Evolutionary conservation across 2,888 invertebrate genomes (phyloP).

Genomic region (Agriotes lineatus): DNA sequence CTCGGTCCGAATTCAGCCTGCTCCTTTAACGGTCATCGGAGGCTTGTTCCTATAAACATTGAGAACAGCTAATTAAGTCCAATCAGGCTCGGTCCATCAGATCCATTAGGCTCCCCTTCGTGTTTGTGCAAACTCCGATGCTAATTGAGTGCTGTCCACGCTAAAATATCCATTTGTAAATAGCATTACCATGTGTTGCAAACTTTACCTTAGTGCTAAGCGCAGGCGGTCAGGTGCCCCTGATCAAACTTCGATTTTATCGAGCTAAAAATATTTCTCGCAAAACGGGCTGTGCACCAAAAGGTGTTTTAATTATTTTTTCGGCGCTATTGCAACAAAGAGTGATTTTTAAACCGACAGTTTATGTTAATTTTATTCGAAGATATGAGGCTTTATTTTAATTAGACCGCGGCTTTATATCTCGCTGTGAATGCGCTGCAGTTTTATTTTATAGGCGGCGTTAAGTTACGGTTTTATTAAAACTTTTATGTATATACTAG

Average conservation of each 20-base stretch:
- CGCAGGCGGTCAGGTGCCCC: background rate
- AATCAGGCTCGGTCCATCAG: constrained; percentile 71
- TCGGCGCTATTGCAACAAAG: constrained; percentile 16
- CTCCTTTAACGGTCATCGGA: constrained; percentile 50
- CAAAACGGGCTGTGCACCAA: too few relatives aligned
- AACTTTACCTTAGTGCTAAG: constrained; percentile 30
- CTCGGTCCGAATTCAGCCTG: constrained; percentile 24
- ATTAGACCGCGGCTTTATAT: constrained; percentile 30
- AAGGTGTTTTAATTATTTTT: constrained; percentile 17
- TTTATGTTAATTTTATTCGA: constrained; percentile 26
- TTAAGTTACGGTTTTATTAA: constrained; percentile 23
- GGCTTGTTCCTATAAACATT: constrained; percentile 58
- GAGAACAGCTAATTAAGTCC: constrained; percentile 72
- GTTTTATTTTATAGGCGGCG: constrained; percentile 20
- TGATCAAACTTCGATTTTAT: background rate
- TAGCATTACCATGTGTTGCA: constrained; percentile 38
- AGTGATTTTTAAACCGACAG: constrained; percentile 22
- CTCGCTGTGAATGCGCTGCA: constrained; percentile 3
- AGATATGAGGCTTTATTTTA: constrained; percentile 31
- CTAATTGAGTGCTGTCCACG: constrained; percentile 63
- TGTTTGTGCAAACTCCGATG: constrained; percentile 66
- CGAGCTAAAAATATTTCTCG: too few relatives aligned
- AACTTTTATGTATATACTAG: constrained; percentile 19
- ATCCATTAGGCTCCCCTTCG: constrained; percentile 67
- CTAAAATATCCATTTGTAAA: constrained; percentile 62